phyloP scores from a whole-genome alignment of 2,113 vertebrate genomes.

The Dryoscopus gambensis region DNA sequence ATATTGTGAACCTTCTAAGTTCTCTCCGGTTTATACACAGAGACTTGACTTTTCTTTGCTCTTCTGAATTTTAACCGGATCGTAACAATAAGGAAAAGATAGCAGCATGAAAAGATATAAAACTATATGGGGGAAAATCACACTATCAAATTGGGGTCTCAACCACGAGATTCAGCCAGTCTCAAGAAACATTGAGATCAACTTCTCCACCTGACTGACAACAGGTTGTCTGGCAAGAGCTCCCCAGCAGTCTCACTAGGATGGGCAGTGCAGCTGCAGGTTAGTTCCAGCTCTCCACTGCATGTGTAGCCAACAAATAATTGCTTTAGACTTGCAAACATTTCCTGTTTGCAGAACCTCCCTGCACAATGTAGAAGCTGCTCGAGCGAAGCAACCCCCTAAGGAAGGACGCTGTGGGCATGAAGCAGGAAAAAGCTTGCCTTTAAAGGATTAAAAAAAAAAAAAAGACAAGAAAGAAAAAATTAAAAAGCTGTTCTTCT shows the following conservation, averaged over 20 bases:
- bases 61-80: background rate
- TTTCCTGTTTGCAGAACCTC: background rate
- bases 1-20: background rate
- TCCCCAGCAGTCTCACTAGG: background rate
- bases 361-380: background rate
- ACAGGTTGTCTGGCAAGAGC: background rate
- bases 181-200: background rate
- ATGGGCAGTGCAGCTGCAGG: background rate
- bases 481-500: background rate
- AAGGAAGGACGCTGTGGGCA: background rate
- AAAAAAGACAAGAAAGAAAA: rapidly evolving
- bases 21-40: background rate
- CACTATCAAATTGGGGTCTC: background rate
- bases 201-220: background rate
- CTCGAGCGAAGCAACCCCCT: background rate
- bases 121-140: rapidly evolving
- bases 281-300: background rate
- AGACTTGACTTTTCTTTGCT: background rate
- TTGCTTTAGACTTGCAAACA: background rate
- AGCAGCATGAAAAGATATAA: background rate
- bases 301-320: background rate
- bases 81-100: background rate
- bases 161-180: background rate
- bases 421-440: background rate
- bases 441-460: background rate